Evolutionary conservation across 1,140 invertebrate genomes (phyloP), one percentile per base, ranked within the genome.

Genomic region (Zaprionus tsacasi): DNA sequence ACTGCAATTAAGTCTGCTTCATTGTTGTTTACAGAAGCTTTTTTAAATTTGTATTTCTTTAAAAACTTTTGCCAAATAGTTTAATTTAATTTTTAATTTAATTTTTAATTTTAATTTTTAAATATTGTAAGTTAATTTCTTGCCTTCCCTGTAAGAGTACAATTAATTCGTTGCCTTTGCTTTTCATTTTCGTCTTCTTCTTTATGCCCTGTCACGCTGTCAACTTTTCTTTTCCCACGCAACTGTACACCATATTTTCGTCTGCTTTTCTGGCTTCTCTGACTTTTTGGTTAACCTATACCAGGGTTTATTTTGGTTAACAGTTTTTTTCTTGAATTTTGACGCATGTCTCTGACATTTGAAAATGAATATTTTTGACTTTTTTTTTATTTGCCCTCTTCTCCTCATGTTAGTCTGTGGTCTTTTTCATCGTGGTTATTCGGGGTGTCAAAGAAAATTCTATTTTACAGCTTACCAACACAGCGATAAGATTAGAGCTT

Each of bases 301-400:
- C 54, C 50, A 40, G 61, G 55, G 45, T 45, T 43, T 54, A 36
- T 61, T 6, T 30, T 61, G 35, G 57, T 56, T 56, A 61, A 59
- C 70, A 40, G 40, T 6, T 33, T 70, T 30, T 33, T 57, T 64
- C 35, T 58, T 21, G 25, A 63, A 12, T 30, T 61, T 69, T 69
- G 40, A 30, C 25, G 43, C 61, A 52, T 52, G 21, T 38, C 38
- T 38, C 21, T 67, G 48, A 54, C 70, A 30, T 15, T 48, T 57
- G 25, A 43, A 48, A 30, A 61, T 60, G 11, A 60, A 68, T 68
- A 68, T 55, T 67, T 73, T n/a, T n/a, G n/a, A n/a, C n/a, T n/a
- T n/a, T n/a, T n/a, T 36, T 67, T 67, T 71, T 33, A 48, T 57
- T 5, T 35, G 2, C n/a, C 12, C 8, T 35, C 35, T n/a, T n/a